Evolutionary conservation across 2,797 vertebrate genomes (phyloP).

Genomic region (Galaxias olidus): DNA sequence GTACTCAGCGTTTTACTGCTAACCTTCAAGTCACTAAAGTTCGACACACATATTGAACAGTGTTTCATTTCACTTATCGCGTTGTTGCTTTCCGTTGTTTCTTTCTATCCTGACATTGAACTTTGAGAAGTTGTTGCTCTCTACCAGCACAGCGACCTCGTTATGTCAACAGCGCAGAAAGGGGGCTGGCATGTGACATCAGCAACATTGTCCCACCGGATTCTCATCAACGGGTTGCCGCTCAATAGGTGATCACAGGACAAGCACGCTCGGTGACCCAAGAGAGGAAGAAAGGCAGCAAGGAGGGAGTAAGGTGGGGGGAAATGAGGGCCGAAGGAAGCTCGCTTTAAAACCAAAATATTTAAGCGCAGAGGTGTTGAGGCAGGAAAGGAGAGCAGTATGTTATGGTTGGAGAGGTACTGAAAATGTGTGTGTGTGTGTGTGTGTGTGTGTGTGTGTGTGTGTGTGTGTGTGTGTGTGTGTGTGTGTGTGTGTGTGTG

Average conservation of each 20-base stretch:
- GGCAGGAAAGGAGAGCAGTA: neutral
- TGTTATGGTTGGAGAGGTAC: neutral
- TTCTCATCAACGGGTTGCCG: constrained; percentile 61
- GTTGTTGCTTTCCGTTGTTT: constrained; percentile 3
- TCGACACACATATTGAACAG: constrained; percentile 12
- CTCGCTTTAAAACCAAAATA: neutral
- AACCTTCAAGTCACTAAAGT: constrained; percentile 10
- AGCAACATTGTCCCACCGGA: constrained; percentile 62
- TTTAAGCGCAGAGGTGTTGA: neutral
- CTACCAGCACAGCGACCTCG: constrained; percentile 50
- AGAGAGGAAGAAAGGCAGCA: constrained; percentile 22
- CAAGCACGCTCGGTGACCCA: constrained; percentile 42
- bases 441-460: constrained; percentile 3
- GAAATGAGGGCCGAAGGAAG: neutral
- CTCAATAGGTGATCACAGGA: constrained; percentile 57
- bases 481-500: neutral
- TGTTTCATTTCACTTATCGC: neutral
- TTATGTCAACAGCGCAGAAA: constrained; percentile 58
- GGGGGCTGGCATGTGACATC: constrained; percentile 51
- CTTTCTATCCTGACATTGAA: constrained; percentile 40
- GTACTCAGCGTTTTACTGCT: no score
- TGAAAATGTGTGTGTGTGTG: neutral
- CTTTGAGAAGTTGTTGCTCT: constrained; percentile 49
- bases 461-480: constrained; percentile 1
- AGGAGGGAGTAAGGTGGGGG: neutral